Percentiles rank a stretch among this genome's conserved stretches.
These are phyloP conservation scores for Ormia ochracea DNA, from an alignment of 2,888 invertebrate genomes.

Conservation along the genomic window DNA sequence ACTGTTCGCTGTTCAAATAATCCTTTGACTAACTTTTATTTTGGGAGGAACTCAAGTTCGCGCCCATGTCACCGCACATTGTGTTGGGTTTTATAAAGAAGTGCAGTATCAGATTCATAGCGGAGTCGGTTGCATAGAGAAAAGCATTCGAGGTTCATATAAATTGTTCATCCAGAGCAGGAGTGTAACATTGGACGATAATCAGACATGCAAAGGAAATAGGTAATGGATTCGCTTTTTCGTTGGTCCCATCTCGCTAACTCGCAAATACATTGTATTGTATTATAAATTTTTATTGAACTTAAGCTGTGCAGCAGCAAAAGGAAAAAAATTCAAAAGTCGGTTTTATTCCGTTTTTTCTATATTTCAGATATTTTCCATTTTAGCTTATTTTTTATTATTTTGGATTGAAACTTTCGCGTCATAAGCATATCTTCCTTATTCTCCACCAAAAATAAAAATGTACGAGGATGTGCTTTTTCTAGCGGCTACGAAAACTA, in stretches of 20 bases:
- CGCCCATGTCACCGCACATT: too few species aligned
- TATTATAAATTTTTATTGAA: slow-evolving; percentile 44
- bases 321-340: slow-evolving; percentile 16
- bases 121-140: too few species aligned
- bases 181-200: too few species aligned
- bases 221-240: too few species aligned
- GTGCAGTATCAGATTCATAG: too few species aligned
- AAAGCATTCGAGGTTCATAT: too few species aligned
- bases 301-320: slow-evolving; percentile 29
- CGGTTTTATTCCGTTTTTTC: slow-evolving; percentile 41
- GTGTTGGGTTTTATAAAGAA: too few species aligned
- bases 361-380: slow-evolving; percentile 4
- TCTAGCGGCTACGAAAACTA: slow-evolving; percentile 44
- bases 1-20: too few species aligned
- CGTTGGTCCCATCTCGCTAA: slow-evolving; percentile 10
- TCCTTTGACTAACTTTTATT: too few species aligned
- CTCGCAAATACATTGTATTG: neutral
- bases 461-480: neutral
- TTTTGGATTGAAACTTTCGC: slow-evolving; percentile 54
- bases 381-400: slow-evolving; percentile 10
- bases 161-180: too few species aligned
- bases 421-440: slow-evolving; percentile 61
- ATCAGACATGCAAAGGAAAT: too few species aligned
- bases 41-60: too few species aligned
- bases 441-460: slow-evolving; percentile 45